Conservation (phyloP, 2,113 vertebrate species). For the Calyptomena viridis region DNA sequence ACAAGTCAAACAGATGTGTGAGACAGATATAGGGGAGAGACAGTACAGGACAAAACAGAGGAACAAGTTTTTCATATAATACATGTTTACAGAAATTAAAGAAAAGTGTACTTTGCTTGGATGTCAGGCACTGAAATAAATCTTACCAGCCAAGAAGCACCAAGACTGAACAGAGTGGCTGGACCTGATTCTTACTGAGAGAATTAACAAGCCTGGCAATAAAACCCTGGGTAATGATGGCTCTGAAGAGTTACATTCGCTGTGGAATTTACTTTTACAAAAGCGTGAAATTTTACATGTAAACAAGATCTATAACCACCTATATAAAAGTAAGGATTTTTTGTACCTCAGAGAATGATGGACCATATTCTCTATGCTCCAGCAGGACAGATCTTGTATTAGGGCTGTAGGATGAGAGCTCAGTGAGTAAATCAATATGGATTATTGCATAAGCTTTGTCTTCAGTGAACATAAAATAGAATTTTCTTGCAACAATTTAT, state of each 20-base stretch:
- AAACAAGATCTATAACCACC: neutral
- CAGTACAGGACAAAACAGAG: neutral
- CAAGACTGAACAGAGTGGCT: slow-evolving; percentile 16
- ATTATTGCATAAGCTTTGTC: slow-evolving; percentile 20
- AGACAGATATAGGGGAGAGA: neutral
- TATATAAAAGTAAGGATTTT: neutral
- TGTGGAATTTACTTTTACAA: slow-evolving; percentile 55
- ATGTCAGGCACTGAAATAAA: neutral
- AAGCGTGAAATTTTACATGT: slow-evolving; percentile 3
- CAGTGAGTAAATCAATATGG: neutral
- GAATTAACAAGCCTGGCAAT: neutral
- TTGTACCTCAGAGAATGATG: neutral
- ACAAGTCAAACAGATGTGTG: neutral
- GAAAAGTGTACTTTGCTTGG: accelerated
- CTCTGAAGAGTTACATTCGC: slow-evolving; percentile 32
- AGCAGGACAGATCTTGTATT: neutral
- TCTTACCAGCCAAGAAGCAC: neutral
- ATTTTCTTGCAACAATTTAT: neutral
- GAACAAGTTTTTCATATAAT: neutral
- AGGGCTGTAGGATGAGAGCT: neutral
- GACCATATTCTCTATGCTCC: neutral
- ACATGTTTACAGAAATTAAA: neutral
- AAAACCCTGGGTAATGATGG: neutral
- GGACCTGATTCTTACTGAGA: slow-evolving; percentile 16
- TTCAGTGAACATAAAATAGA: neutral